Conservation (phyloP, 2,888 invertebrate species). For the Fragum sueziense region DNA sequence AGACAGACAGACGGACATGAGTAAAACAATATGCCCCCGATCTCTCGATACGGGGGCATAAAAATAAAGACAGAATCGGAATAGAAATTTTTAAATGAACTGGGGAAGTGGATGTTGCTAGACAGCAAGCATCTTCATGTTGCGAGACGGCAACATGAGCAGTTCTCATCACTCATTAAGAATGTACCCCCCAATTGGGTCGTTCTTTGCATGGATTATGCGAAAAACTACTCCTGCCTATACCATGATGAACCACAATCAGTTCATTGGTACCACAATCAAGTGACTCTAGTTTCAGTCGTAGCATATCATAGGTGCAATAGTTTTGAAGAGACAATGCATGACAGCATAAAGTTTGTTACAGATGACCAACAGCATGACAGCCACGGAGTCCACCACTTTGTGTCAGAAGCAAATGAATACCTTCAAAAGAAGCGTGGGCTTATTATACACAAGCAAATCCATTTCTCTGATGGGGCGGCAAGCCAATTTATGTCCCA, state of each 20-base stretch:
- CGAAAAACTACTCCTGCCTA: slow-evolving; percentile 38
- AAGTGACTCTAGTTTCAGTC: slow-evolving; percentile 14
- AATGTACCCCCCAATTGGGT: slow-evolving; percentile 18
- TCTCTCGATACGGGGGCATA: too few species aligned
- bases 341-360: slow-evolving; percentile 27
- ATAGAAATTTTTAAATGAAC: too few species aligned
- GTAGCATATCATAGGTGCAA: slow-evolving; percentile 3
- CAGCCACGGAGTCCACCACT: slow-evolving; percentile 28
- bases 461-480: slow-evolving; percentile 26
- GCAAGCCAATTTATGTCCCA: slow-evolving; percentile 5
- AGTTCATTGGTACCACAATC: slow-evolving; percentile 28
- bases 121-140: slow-evolving; percentile 15
- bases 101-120: too few species aligned
- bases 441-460: not conserved
- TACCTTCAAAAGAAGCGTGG: not conserved
- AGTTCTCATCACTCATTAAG: slow-evolving; percentile 21
- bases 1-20: too few species aligned
- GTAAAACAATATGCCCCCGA: too few species aligned
- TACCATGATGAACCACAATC: slow-evolving; percentile 42
- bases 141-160: slow-evolving; percentile 29
- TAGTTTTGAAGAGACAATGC: not conserved
- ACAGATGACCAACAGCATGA: slow-evolving; percentile 27
- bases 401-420: too few species aligned
- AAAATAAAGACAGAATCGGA: too few species aligned
- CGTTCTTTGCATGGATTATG: slow-evolving; percentile 32